Percentiles rank a stretch among this genome's conserved stretches.
phyloP scores from a whole-genome alignment of 2,797 vertebrate genomes.

The Paramormyrops hopkinsi region DNA sequence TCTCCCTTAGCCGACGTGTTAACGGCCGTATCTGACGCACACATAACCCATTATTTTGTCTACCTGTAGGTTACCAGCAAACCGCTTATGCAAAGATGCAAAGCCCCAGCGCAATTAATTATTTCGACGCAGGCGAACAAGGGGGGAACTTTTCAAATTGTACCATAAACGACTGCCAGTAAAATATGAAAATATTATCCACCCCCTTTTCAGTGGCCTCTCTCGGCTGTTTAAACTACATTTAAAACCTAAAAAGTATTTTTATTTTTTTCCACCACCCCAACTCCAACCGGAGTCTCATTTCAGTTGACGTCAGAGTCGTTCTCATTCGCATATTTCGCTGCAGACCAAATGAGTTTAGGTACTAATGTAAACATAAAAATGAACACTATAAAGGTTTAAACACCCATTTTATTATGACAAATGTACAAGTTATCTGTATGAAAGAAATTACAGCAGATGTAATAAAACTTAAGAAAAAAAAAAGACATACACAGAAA shows the following conservation, averaged over 20 bases:
- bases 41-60: not conserved
- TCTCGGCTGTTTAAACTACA: not conserved
- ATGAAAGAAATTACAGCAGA: slow-evolving; percentile 84
- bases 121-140: not conserved
- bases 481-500: slow-evolving; percentile 74
- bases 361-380: not conserved
- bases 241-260: not conserved
- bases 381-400: slow-evolving; percentile 35
- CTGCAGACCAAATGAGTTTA: not conserved
- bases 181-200: not conserved
- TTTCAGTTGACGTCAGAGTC: not conserved
- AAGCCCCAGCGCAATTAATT: not conserved
- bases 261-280: not conserved
- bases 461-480: slow-evolving; percentile 65
- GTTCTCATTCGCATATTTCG: not conserved
- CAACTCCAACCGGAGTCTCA: not conserved
- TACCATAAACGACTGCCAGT: not conserved
- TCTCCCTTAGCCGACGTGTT: not conserved
- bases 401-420: slow-evolving; percentile 83
- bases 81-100: not conserved
- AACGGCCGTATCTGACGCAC: not conserved
- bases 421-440: slow-evolving; percentile 94
- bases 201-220: not conserved
- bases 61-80: not conserved
- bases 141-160: not conserved